phyloP scores from a whole-genome alignment of 1,140 invertebrate species.

The Pissodes strobi region DNA sequence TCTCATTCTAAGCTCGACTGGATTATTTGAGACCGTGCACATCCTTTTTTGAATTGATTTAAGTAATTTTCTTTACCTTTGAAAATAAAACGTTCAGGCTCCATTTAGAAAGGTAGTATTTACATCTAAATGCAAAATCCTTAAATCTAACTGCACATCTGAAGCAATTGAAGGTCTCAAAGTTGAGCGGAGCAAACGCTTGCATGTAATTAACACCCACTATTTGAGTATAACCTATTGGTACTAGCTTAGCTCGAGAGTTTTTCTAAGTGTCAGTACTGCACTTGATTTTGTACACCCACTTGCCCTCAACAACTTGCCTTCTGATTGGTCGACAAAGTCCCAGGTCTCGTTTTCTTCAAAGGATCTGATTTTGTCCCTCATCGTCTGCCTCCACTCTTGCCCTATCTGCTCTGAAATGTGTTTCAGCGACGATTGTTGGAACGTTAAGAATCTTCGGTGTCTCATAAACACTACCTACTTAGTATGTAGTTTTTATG shows the following conservation, averaged over 20 bases:
- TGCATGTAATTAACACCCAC: conserved; percentile 52
- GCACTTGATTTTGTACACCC: conserved; percentile 19
- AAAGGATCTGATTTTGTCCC: conserved; percentile 38
- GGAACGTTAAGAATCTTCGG: too few species aligned
- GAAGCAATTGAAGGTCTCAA: conserved; percentile 53
- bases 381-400: conserved; percentile 31
- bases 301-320: conserved; percentile 47
- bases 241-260: conserved; percentile 52
- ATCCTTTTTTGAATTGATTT: conserved; percentile 36
- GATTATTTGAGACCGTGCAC: not conserved
- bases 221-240: conserved; percentile 55
- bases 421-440: too few species aligned
- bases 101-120: conserved; percentile 20
- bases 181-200: conserved; percentile 50
- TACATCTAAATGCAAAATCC: too few species aligned
- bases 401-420: too few species aligned
- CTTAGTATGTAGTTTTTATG: too few species aligned
- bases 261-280: not conserved
- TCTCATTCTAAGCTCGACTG: not conserved
- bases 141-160: conserved; percentile 44
- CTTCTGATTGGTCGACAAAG: conserved; percentile 41
- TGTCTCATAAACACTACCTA: too few species aligned
- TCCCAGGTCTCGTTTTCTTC: too few species aligned
- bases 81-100: conserved; percentile 14
- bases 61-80: conserved; percentile 17